These are phyloP conservation scores for Synanthedon myopaeformis DNA, from an alignment of 2,888 invertebrate species.

Conservation along the genomic window DNA sequence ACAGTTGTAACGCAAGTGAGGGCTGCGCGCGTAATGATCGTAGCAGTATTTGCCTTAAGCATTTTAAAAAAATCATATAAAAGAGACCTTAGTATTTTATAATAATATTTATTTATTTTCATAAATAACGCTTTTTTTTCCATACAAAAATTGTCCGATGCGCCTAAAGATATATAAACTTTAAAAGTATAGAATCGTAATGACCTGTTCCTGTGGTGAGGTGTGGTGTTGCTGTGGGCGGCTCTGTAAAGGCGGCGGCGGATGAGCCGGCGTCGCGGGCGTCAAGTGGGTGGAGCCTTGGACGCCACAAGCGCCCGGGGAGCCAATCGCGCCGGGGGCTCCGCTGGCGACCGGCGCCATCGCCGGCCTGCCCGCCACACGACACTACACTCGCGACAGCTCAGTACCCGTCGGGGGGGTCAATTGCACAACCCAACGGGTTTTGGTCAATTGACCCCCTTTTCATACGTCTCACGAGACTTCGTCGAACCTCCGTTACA, in stretches of 20 bases:
- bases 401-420: conserved; percentile 39
- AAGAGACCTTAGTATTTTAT: too few species aligned
- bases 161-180: too few species aligned
- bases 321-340: conserved; percentile 16
- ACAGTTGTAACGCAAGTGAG: too few species aligned
- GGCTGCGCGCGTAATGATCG: too few species aligned
- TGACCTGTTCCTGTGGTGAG: conserved; percentile 4
- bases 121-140: background rate
- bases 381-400: conserved; percentile 44
- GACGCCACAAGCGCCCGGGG: conserved; percentile 12
- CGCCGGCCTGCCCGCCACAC: conserved; percentile 19
- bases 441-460: conserved; percentile 9
- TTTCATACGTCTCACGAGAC: background rate
- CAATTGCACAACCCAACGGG: conserved; percentile 6
- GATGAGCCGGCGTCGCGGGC: conserved; percentile 3
- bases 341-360: conserved; percentile 25
- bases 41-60: too few species aligned
- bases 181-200: too few species aligned
- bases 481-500: background rate
- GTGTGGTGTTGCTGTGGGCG: conserved; percentile 7
- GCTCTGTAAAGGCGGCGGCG: conserved; percentile 11
- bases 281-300: conserved; percentile 7
- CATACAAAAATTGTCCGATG: background rate
- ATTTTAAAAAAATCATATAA: too few species aligned
- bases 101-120: too few species aligned